Conservation (phyloP, 1,140 invertebrate species). For the Zaprionus vittiger region DNA sequence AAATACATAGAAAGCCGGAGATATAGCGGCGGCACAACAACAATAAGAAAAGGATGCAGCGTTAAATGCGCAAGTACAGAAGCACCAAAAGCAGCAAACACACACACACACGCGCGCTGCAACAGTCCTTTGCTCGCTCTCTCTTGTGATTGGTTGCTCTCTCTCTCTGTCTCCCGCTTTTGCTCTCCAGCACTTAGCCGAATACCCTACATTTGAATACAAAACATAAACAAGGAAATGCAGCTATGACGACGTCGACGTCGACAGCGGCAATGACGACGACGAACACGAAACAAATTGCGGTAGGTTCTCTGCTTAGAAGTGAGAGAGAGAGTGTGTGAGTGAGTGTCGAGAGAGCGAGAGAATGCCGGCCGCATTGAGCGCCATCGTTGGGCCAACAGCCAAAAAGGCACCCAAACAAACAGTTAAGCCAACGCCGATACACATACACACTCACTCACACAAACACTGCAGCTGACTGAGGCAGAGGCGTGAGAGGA, state of each 20-base stretch:
- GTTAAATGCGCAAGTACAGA: slow-evolving; percentile 61
- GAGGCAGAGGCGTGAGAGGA: slow-evolving; percentile 6
- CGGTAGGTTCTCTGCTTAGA: slow-evolving; percentile 67
- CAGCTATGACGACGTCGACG: slow-evolving; percentile 33
- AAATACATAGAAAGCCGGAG: slow-evolving; percentile 19
- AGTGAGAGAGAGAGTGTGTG: slow-evolving; percentile 19
- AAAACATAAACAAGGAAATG: slow-evolving; percentile 82
- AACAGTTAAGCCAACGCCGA: slow-evolving; percentile 59
- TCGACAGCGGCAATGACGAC: background rate
- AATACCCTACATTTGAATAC: slow-evolving; percentile 74
- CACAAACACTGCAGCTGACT: slow-evolving; percentile 50
- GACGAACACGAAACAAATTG: slow-evolving; percentile 71
- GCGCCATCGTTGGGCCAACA: slow-evolving; percentile 49
- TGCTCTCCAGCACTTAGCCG: slow-evolving; percentile 49
- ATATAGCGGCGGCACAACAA: slow-evolving; percentile 34
- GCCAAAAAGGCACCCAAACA: slow-evolving; percentile 73
- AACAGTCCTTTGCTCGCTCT: slow-evolving; percentile 21
- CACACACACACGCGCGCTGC: slow-evolving; percentile 12
- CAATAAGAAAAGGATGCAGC: slow-evolving; percentile 66
- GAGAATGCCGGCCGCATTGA: slow-evolving; percentile 55
- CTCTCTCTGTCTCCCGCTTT: slow-evolving; percentile 7
- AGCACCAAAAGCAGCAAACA: slow-evolving; percentile 11
- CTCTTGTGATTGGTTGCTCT: background rate
- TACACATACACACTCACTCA: slow-evolving; percentile 34
- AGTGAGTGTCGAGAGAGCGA: slow-evolving; percentile 2